Evolutionary conservation across 1,140 invertebrate species (phyloP), one percentile per base, ranked within the genome.

Genomic region (Drosophila seguyi): DNA sequence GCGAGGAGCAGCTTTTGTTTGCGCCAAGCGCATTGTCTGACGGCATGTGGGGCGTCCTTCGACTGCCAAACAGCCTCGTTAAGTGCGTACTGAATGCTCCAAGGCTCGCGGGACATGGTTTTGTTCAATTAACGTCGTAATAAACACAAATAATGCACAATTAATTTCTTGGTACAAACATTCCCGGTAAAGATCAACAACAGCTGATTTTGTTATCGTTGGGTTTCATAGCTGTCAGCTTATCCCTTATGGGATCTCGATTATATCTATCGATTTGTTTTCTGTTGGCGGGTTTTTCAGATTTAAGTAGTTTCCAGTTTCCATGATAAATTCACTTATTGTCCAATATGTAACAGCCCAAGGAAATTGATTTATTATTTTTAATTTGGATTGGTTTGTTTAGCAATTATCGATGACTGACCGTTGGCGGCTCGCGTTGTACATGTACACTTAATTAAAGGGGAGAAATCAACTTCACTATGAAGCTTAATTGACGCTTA

Each of bases 1-100:
- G 57, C 59, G 8, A 91, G 55, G 7, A 91, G 5, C 8, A 88
- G 11, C 2, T 53, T 56, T 41, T 91, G 83, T 1, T 31, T n/a
- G 1, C 88, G 74, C 88, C 88, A 91, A 4, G 75, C 80, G 31
- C 66, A 75, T 29, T 72, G 69, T 57, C 67, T 66, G 0, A 31
- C 11, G 6, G 27, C 36, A 10, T 8, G 56, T 8, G 45, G 58
- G 1, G 65, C n/a, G 27, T 62, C n/a, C 3, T 4, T 27, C 3
- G 57, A 48, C 5, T 42, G n/a, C 67, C 67, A 74, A 52, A 65
- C 27, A 3, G 25, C 36, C 36, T 91, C 73, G 39, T 75, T 81
- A 3, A 16, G 27, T 4, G 41, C 63, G 8, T n/a, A 55, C 1
- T 55, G 20, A 1, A 2, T n/a, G 6, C 13, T 10, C 81, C 76